These are phyloP conservation scores for Montipora sp. DNA, from an alignment of 64 coral and sea anemone species.

Conservation along the genomic window DNA sequence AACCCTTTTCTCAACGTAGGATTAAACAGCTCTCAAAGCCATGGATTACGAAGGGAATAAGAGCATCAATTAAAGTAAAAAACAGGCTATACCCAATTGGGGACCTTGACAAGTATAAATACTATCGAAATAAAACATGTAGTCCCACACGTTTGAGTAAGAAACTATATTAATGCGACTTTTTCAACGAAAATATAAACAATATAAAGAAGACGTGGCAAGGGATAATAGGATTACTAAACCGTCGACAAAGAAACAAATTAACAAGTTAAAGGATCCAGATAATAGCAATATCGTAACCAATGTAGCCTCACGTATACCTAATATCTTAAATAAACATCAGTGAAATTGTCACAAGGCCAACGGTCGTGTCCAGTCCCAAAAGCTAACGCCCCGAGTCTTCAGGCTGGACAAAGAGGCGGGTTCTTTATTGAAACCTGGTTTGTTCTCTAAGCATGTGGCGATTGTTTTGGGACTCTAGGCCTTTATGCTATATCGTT, in stretches of 20 bases:
- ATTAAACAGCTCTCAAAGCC: slow-evolving; percentile 20
- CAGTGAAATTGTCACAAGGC: too few relatives aligned
- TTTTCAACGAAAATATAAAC: slow-evolving; percentile 4
- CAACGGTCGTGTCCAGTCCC: too few relatives aligned
- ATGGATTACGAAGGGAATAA: slow-evolving; percentile 21
- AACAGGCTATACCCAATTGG: neutral
- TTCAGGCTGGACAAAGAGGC: too few relatives aligned
- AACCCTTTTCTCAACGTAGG: slow-evolving; percentile 9
- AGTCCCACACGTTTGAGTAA: slow-evolving; percentile 10
- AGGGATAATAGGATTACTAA: neutral
- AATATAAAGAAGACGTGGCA: slow-evolving; percentile 43
- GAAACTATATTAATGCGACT: slow-evolving; percentile 10
- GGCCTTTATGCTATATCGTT: too few relatives aligned
- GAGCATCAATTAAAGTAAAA: slow-evolving; percentile 29
- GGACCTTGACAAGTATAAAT: slow-evolving; percentile 19
- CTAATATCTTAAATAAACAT: neutral
- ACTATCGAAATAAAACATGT: slow-evolving; percentile 2
- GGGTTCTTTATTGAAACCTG: too few relatives aligned
- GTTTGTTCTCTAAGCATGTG: too few relatives aligned
- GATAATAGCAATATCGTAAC: neutral
- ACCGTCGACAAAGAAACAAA: too few relatives aligned
- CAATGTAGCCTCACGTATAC: neutral
- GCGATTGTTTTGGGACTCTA: too few relatives aligned
- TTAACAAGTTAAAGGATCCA: neutral
- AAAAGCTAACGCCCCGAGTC: too few relatives aligned